These are phyloP conservation scores for Hydrocynus forskahlii DNA, from an alignment of 2,797 vertebrate genomes.

Conservation along the genomic window DNA sequence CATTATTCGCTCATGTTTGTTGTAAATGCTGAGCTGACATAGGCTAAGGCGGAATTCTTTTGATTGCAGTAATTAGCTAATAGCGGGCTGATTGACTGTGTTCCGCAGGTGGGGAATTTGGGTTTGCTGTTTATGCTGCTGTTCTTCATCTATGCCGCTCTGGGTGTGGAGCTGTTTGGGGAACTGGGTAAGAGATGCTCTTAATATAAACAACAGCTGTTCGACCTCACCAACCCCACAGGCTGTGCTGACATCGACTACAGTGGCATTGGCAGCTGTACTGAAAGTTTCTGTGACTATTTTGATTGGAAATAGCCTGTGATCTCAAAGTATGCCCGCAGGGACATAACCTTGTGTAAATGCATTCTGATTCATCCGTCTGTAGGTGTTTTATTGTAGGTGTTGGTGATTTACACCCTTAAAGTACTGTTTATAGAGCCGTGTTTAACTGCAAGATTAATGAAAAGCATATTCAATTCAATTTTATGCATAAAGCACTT, in stretches of 20 bases:
- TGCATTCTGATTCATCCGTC: too few relatives aligned
- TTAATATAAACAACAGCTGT: background rate
- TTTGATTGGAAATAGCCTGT: too few relatives aligned
- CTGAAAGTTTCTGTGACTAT: background rate
- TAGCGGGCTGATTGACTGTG: slow-evolving; percentile 31
- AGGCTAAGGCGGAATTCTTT: background rate
- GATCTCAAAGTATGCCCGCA: too few relatives aligned
- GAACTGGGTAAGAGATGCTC: slow-evolving; percentile 84
- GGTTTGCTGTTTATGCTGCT: slow-evolving; percentile 97
- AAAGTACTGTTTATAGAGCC: background rate
- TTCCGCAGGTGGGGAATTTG: slow-evolving; percentile 90
- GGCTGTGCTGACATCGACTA: background rate
- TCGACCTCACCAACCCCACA: background rate
- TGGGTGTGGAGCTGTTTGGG: slow-evolving; percentile 96
- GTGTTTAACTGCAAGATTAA: too few relatives aligned
- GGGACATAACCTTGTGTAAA: too few relatives aligned
- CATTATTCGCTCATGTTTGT: slow-evolving; percentile 29
- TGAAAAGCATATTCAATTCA: too few relatives aligned
- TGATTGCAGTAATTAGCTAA: slow-evolving; percentile 41
- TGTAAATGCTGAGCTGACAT: slow-evolving; percentile 1
- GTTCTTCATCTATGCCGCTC: slow-evolving; percentile 96
- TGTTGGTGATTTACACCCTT: too few relatives aligned
- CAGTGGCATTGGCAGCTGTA: background rate
- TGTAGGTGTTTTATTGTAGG: too few relatives aligned
- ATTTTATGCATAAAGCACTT: too few relatives aligned